A percentile compares a stretch with the other conserved stretches of the same genome.
Conservation (phyloP, 1,140 invertebrate genomes). For the Drosophila ercepeae region DNA sequence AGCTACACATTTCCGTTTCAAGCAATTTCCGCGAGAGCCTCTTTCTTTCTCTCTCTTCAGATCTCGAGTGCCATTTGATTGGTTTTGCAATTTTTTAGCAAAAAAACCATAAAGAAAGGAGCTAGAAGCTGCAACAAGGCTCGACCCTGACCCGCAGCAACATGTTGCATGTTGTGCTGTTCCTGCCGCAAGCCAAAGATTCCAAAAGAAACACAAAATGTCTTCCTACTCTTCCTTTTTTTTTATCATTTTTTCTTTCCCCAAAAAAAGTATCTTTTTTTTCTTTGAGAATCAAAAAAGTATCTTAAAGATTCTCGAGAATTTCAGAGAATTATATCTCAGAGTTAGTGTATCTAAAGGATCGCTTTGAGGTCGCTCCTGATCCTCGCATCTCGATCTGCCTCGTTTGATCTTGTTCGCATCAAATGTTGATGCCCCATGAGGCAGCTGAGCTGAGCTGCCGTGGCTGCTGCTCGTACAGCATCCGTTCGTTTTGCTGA, state of each 20-base stretch:
- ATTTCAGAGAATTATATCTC: no score
- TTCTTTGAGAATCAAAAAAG: no score
- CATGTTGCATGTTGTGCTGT: constrained; percentile 65
- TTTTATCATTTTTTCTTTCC: no score
- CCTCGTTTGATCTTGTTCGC: constrained; percentile 58
- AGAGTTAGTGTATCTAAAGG: constrained; percentile 15
- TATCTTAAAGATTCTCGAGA: no score
- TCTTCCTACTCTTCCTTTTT: not conserved
- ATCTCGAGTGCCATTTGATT: constrained; percentile 65
- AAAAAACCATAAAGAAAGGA: constrained; percentile 6
- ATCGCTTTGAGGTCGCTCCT: not conserved
- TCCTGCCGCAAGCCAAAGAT: constrained; percentile 8
- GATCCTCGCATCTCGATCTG: not conserved
- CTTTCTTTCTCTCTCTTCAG: constrained; percentile 43
- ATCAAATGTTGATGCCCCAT: constrained; percentile 63
- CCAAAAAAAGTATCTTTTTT: no score
- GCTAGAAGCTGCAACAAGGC: constrained; percentile 6
- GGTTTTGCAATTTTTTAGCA: constrained; percentile 76
- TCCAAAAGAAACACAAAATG: constrained; percentile 14
- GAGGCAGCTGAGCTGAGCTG: no score
- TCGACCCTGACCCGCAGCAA: constrained; percentile 71
- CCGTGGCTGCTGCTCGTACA: constrained; percentile 15
- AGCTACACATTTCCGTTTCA: constrained; percentile 78
- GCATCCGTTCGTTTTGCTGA: constrained; percentile 81
- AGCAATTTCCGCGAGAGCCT: constrained; percentile 76